Evolutionary conservation across 2,113 vertebrate species (phyloP).

Genomic region (Chauna torquata): DNA sequence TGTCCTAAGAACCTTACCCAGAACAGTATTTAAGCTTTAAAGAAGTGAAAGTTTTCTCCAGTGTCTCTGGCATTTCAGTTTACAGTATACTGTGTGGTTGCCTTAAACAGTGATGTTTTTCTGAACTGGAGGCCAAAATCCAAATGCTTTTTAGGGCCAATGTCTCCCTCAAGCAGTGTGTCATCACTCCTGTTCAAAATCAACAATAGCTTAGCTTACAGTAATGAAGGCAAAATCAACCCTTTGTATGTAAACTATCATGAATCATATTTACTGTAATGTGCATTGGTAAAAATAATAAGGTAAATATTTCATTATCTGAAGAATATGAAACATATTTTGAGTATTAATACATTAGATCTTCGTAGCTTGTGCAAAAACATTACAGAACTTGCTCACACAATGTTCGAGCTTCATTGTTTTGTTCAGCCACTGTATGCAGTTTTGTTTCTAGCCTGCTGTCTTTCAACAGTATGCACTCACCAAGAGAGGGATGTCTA

Average conservation of each 20-base stretch:
- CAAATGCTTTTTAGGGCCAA: neutral
- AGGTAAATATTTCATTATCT: accelerated
- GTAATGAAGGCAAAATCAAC: neutral
- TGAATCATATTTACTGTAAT: neutral
- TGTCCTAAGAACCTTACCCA: neutral
- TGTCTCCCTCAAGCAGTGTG: neutral
- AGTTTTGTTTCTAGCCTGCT: constrained; percentile 20
- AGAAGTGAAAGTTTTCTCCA: neutral
- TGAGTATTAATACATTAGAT: neutral
- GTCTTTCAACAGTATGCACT: neutral
- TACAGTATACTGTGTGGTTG: neutral
- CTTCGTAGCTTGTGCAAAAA: neutral
- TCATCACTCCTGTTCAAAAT: neutral
- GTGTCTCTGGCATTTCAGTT: neutral
- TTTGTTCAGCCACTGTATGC: neutral
- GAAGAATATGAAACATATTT: neutral
- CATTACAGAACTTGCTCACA: neutral
- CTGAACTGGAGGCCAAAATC: neutral
- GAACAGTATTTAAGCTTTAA: neutral
- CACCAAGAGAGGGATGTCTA: constrained; percentile 10
- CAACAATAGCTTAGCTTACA: neutral
- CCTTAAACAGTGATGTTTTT: neutral
- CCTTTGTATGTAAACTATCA: neutral
- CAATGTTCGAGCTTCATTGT: neutral
- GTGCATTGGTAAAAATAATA: neutral